Evolutionary conservation across 2,113 vertebrate genomes (phyloP).

Genomic region (Anas platyrhynchos): DNA sequence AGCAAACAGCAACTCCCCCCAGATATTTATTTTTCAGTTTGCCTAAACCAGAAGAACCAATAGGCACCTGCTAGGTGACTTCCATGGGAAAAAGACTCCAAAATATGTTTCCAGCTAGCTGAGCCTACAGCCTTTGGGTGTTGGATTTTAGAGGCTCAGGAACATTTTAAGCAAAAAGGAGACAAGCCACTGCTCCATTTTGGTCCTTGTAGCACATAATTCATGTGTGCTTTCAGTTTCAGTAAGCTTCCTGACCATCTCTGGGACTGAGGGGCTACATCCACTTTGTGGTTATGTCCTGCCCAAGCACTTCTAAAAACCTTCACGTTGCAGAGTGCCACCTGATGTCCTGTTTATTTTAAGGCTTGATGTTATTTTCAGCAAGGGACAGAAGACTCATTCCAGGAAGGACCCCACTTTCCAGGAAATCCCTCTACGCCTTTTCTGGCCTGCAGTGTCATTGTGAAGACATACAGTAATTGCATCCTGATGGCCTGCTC

Average conservation of each 20-base stretch:
- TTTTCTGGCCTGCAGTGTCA: not conserved
- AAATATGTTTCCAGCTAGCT: not conserved
- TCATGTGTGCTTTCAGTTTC: not conserved
- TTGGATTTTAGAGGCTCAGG: not conserved
- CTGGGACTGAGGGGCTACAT: fast-evolving
- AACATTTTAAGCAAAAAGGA: not conserved
- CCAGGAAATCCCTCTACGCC: not conserved
- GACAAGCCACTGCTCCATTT: not conserved
- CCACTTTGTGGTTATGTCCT: not conserved
- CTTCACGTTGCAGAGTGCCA: not conserved
- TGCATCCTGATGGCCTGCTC: fast-evolving
- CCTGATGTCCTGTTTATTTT: not conserved
- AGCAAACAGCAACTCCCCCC: not conserved
- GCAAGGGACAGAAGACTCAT: not conserved
- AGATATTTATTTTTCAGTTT: not conserved
- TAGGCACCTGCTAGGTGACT: not conserved
- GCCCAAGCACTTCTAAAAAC: not conserved
- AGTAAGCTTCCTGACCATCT: not conserved
- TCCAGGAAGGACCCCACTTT: not conserved
- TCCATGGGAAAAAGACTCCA: not conserved
- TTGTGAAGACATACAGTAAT: fast-evolving
- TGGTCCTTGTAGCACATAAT: too few species aligned
- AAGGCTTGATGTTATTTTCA: not conserved
- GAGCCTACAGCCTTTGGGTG: not conserved
- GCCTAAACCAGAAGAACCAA: not conserved